Conservation (phyloP, 1,140 invertebrate species). For the Aphaenogaster rudis region DNA sequence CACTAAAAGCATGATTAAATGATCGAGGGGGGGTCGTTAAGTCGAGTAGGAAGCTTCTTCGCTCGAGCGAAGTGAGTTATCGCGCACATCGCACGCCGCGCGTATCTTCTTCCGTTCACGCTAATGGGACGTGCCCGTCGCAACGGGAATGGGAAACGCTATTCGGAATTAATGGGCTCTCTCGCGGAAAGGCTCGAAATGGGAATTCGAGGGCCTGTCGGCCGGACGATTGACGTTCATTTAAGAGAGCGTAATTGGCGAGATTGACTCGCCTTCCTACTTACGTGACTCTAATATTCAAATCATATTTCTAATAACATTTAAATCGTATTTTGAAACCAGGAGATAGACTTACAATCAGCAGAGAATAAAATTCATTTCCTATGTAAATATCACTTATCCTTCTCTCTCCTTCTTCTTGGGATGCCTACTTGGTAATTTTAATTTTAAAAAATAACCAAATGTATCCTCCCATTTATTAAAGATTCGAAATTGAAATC, state of each 20-base stretch:
- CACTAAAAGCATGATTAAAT: conserved; percentile 53
- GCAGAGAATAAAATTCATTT: neutral
- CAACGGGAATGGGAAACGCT: conserved; percentile 10
- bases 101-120: conserved; percentile 35
- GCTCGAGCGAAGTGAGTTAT: conserved; percentile 46
- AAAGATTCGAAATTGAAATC: neutral
- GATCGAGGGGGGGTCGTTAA: conserved; percentile 54
- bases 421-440: neutral
- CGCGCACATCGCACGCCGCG: conserved; percentile 15
- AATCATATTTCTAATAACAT: neutral
- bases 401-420: no score
- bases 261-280: neutral
- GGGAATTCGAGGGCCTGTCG: neutral
- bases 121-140: conserved; percentile 21
- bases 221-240: neutral
- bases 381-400: neutral
- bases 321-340: neutral
- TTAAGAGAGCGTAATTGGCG: neutral
- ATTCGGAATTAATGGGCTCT: conserved; percentile 21
- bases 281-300: neutral
- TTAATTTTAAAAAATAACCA: neutral
- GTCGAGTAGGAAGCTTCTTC: conserved; percentile 46
- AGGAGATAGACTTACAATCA: neutral
- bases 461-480: neutral
- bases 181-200: neutral